A percentile compares a stretch with the other conserved stretches of the same genome.
phyloP scores from a whole-genome alignment of 2,888 invertebrate species.

The Caenorhabditis sp. region DNA sequence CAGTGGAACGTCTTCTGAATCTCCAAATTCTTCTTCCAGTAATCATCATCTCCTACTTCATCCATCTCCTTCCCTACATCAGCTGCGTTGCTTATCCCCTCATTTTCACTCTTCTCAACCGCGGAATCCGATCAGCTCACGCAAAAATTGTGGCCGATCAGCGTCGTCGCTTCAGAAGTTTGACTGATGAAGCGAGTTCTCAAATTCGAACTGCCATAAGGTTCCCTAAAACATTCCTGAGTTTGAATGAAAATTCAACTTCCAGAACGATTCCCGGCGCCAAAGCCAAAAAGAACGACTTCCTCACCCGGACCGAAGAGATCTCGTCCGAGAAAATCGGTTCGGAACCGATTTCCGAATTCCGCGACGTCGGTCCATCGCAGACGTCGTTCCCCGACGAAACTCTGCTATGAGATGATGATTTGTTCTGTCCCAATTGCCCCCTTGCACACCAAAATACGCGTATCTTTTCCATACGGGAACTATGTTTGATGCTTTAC shows the following conservation, averaged over 20 bases:
- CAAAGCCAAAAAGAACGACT: slow-evolving; percentile 44
- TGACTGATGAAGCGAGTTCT: slow-evolving; percentile 74
- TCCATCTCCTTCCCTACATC: slow-evolving; percentile 82
- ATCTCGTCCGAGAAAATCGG: slow-evolving; percentile 41
- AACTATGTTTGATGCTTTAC: slow-evolving; percentile 5
- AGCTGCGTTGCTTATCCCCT: slow-evolving; percentile 81
- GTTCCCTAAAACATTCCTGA: slow-evolving; percentile 19
- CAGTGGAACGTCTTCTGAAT: not conserved
- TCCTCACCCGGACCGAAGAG: slow-evolving; percentile 45
- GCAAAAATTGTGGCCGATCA: slow-evolving; percentile 73
- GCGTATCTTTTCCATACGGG: slow-evolving; percentile 7
- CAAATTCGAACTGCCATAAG: slow-evolving; percentile 67
- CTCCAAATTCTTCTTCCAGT: slow-evolving; percentile 67
- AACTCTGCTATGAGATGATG: slow-evolving; percentile 40
- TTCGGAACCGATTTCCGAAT: slow-evolving; percentile 46
- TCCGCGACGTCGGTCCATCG: slow-evolving; percentile 31
- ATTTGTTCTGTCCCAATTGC: not conserved
- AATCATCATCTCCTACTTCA: slow-evolving; percentile 80
- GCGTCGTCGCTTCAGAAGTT: slow-evolving; percentile 66
- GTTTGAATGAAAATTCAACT: not conserved
- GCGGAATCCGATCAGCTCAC: slow-evolving; percentile 74
- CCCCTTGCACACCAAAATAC: not conserved
- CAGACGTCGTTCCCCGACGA: slow-evolving; percentile 57
- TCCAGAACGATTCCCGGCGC: slow-evolving; percentile 50
- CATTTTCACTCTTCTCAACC: slow-evolving; percentile 79